Evolutionary conservation across 1,140 invertebrate genomes (phyloP), one percentile per base, ranked within the genome.

Genomic region (Aphis craccivora): DNA sequence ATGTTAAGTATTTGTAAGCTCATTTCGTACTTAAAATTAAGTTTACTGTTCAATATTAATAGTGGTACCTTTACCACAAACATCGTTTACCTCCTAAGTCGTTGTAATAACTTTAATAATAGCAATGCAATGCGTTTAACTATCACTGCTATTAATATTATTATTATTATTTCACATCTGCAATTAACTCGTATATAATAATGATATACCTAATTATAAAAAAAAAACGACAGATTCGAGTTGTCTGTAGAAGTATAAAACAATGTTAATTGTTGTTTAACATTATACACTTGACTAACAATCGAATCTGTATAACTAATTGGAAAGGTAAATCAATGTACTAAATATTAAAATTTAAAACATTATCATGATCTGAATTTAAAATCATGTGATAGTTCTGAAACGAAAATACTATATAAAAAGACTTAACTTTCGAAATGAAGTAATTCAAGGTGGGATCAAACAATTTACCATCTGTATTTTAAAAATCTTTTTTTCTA

Each of bases 71-170:
- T n/a, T 88, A 88, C 86, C 86, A 88, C 86, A 51, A 88, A 88
- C 86, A 35, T 51, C 30, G 86, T 51, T 8, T 88, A 88, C 86
- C 83, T 86, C 83, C 86, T 88, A 88, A 88, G 86, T 88, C 45
- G 43, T 23, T 88, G 48, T 35, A 2, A 51, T 51, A 51, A 88
- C 86, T 88, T 48, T 88, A 86, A 86, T 86, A 48, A 86, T 86
- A 86, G 43, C 9, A 6, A 25, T 45, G 22, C 3, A 76, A 22
- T 83, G 81, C 20, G 37, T 84, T 84, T 84, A 84, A 84, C 40
- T 84, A 23, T 23, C 9, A 25, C 22, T 84, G 22, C 23, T 25
- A 43, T 43, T 84, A 84, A 6, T 37, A 81, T 83, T 84, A 84
- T 43, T n/a, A n/a, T n/a, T n/a, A n/a, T n/a, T 40, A 84, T 40